These are phyloP conservation scores for Agonopterix subpropinquella DNA, from an alignment of 2,888 invertebrate species.

Conservation along the genomic window DNA sequence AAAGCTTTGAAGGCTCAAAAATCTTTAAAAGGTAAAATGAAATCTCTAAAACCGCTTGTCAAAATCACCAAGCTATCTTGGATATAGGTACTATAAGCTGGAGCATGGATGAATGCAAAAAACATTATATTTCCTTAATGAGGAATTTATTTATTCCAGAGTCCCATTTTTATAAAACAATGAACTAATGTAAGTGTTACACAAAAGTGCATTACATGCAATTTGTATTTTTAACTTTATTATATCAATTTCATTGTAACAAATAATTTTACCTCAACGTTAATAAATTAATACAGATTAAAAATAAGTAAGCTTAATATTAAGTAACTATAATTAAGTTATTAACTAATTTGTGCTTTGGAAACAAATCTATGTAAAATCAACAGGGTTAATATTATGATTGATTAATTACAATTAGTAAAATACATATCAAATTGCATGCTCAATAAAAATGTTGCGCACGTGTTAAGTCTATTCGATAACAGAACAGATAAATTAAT, in stretches of 20 bases:
- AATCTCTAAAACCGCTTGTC: too few relatives aligned
- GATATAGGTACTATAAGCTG: too few relatives aligned
- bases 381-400: constrained; percentile 14
- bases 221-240: constrained; percentile 9
- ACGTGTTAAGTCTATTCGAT: too few relatives aligned
- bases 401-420: background rate
- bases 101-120: too few relatives aligned
- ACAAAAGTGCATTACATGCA: constrained; percentile 63
- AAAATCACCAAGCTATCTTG: too few relatives aligned
- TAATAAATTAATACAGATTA: constrained; percentile 41
- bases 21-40: too few relatives aligned
- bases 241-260: constrained; percentile 35
- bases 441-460: too few relatives aligned
- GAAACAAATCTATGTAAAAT: constrained; percentile 30
- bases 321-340: constrained; percentile 14
- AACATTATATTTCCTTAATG: too few relatives aligned
- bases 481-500: too few relatives aligned
- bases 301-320: constrained; percentile 35
- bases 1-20: too few relatives aligned
- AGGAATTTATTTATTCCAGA: constrained; percentile 51
- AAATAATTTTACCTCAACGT: constrained; percentile 42
- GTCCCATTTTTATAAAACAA: constrained; percentile 56
- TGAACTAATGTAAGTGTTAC: constrained; percentile 48
- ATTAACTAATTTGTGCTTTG: constrained; percentile 33
- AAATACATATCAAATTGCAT: background rate